phyloP scores from a whole-genome alignment of 1,140 invertebrate genomes.

The Tetramorium simillimum region DNA sequence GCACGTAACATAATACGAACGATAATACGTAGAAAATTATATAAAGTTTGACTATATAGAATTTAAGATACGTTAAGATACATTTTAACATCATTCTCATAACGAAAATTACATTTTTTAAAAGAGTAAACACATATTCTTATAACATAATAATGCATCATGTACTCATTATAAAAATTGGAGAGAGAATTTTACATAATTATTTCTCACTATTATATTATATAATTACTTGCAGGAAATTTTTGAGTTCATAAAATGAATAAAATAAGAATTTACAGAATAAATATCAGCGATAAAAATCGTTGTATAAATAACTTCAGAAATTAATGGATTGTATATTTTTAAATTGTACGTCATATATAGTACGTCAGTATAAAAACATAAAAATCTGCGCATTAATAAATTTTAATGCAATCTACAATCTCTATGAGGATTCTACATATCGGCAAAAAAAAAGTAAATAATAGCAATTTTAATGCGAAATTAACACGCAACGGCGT shows the following conservation, averaged over 20 bases:
- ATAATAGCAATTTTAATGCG: neutral
- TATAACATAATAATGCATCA: neutral
- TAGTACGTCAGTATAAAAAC: neutral
- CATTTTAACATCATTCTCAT: constrained; percentile 8
- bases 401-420: neutral
- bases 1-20: neutral
- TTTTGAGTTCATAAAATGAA: neutral
- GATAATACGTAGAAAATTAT: constrained; percentile 8
- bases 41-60: neutral
- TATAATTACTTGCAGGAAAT: neutral
- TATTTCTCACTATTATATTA: neutral
- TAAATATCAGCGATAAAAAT: neutral
- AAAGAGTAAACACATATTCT: neutral
- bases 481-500: neutral
- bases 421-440: neutral
- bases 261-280: neutral
- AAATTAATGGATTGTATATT: neutral
- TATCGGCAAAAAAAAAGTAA: neutral
- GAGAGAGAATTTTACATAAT: neutral
- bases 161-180: neutral
- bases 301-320: neutral
- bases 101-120: neutral
- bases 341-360: no score
- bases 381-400: neutral
- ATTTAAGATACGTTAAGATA: constrained; percentile 6